A percentile compares a stretch with the other conserved stretches of the same genome.
Evolutionary conservation across 2,113 vertebrate species (phyloP).

Genomic region (Nyctibius bracteatus): DNA sequence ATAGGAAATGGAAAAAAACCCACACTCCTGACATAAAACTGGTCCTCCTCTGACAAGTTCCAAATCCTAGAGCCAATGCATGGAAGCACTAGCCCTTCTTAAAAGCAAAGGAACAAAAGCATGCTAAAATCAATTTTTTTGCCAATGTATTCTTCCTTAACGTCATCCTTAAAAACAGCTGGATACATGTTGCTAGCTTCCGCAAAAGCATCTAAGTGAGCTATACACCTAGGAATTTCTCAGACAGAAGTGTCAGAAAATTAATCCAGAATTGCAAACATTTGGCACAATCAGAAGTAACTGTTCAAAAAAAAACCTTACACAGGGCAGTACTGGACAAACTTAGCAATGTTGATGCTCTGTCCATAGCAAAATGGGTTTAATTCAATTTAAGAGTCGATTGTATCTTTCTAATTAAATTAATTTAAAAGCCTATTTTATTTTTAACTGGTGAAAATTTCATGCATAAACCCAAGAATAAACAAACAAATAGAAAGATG

Average conservation of each 20-base stretch:
- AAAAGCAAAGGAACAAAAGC: background rate
- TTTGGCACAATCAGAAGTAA: background rate
- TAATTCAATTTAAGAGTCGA: background rate
- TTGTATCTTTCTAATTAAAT: constrained; percentile 26
- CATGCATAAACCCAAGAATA: constrained; percentile 20
- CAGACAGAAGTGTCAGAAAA: background rate
- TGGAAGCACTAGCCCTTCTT: background rate
- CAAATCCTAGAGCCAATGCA: background rate
- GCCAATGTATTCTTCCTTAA: background rate
- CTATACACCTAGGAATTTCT: background rate
- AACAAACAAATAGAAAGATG: constrained; percentile 39
- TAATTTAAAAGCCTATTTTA: constrained; percentile 37
- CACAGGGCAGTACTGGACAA: background rate
- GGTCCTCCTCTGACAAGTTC: background rate
- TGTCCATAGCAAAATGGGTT: background rate
- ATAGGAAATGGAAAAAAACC: background rate
- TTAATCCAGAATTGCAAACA: background rate
- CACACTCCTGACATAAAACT: background rate
- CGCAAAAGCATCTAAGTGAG: background rate
- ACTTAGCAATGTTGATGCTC: background rate
- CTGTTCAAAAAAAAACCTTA: background rate
- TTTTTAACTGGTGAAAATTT: constrained; percentile 40
- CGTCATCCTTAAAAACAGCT: background rate
- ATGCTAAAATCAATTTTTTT: background rate
- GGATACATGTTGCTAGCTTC: background rate